phyloP scores from a whole-genome alignment of 2,888 invertebrate genomes.

The Leptopilina myrica region DNA sequence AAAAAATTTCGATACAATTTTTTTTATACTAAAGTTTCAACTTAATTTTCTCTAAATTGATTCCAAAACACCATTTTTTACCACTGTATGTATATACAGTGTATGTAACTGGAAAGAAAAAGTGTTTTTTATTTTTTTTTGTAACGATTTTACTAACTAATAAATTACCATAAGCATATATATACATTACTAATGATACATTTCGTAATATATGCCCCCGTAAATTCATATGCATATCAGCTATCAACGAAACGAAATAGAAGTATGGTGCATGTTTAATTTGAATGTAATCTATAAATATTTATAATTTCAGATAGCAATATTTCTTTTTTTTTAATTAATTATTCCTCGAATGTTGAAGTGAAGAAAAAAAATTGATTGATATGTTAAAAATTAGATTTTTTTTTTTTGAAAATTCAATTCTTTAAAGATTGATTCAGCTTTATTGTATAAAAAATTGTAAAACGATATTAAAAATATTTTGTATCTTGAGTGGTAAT shows the following conservation, averaged over 20 bases:
- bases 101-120: no score
- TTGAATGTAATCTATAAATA: slow-evolving; percentile 4
- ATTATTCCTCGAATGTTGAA: background rate
- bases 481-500: background rate
- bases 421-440: no score
- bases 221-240: slow-evolving; percentile 13
- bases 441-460: background rate
- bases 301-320: background rate
- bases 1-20: no score
- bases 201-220: slow-evolving; percentile 3
- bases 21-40: no score
- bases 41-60: no score
- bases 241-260: slow-evolving; percentile 4
- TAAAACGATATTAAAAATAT: no score
- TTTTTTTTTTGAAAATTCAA: no score
- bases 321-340: background rate
- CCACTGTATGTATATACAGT: no score
- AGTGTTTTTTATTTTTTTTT: background rate
- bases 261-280: slow-evolving; percentile 3
- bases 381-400: background rate
- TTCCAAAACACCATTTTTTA: no score
- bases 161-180: slow-evolving; percentile 6
- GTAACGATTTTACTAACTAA: background rate
- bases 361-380: background rate
- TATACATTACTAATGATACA: slow-evolving; percentile 12